These are phyloP conservation scores for Metopolophium dirhodum DNA, from an alignment of 1,140 invertebrate species.

Conservation along the genomic window DNA sequence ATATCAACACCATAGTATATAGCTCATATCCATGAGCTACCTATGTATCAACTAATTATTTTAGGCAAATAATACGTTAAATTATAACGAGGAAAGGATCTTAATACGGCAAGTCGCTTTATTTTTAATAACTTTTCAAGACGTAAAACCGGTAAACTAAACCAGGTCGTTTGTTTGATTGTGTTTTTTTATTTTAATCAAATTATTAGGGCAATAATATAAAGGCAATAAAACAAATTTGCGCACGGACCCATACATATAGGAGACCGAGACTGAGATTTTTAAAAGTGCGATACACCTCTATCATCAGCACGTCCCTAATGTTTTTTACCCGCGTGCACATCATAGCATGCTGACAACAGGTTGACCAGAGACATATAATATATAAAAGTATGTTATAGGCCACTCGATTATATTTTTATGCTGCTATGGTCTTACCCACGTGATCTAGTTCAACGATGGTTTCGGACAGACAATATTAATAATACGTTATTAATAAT, in stretches of 20 bases:
- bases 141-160: background rate
- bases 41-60: conserved; percentile 12
- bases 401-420: background rate
- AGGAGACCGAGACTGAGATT: background rate
- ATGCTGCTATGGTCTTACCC: background rate
- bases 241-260: no score
- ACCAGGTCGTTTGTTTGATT: conserved; percentile 13
- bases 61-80: background rate
- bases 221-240: background rate
- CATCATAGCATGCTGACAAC: background rate
- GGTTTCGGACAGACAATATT: background rate
- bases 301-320: background rate
- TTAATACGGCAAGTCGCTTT: background rate
- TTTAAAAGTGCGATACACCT: background rate
- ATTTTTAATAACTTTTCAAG: background rate
- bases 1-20: background rate
- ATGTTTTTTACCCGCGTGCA: background rate
- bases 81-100: background rate
- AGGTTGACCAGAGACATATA: background rate
- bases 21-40: no score
- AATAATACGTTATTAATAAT: background rate
- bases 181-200: background rate
- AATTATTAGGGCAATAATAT: background rate
- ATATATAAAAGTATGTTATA: background rate
- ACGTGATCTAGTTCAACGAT: background rate